A percentile compares a stretch with the other conserved stretches of the same genome.
These are phyloP conservation scores for Borostomias antarcticus DNA, from an alignment of 2,797 vertebrate species.

Conservation along the genomic window DNA sequence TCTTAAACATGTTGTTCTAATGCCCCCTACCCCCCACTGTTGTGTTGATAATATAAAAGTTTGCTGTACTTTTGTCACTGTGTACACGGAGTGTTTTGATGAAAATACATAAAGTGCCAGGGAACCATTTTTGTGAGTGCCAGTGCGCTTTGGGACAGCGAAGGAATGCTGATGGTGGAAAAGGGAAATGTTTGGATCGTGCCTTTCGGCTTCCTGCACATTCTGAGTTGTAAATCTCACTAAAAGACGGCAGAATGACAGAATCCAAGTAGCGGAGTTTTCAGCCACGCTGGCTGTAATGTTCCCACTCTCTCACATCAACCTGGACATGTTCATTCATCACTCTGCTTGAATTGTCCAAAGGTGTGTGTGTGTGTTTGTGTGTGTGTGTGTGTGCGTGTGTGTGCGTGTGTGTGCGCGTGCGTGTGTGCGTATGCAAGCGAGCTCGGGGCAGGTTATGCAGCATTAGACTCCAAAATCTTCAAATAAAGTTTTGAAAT, in stretches of 20 bases:
- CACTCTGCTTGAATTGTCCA: background rate
- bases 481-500: too few relatives aligned
- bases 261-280: background rate
- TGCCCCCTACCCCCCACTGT: too few relatives aligned
- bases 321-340: background rate
- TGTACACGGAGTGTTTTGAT: background rate
- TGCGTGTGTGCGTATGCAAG: background rate
- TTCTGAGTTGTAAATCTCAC: background rate
- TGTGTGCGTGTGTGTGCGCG: background rate
- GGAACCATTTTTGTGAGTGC: background rate
- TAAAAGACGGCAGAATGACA: background rate
- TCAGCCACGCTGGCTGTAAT: background rate
- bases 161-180: background rate
- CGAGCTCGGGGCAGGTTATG: background rate
- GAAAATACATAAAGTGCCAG: background rate
- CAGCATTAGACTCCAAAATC: too few relatives aligned
- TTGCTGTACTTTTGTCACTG: too few relatives aligned
- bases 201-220: background rate
- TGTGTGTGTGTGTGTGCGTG: background rate
- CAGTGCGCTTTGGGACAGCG: slow-evolving; percentile 2
- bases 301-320: background rate
- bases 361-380: background rate
- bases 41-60: too few relatives aligned
- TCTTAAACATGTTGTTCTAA: too few relatives aligned
- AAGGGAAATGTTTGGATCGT: slow-evolving; percentile 5